These are phyloP conservation scores for Sweltsa coloradensis DNA, from an alignment of 1,140 invertebrate species.

Conservation along the genomic window DNA sequence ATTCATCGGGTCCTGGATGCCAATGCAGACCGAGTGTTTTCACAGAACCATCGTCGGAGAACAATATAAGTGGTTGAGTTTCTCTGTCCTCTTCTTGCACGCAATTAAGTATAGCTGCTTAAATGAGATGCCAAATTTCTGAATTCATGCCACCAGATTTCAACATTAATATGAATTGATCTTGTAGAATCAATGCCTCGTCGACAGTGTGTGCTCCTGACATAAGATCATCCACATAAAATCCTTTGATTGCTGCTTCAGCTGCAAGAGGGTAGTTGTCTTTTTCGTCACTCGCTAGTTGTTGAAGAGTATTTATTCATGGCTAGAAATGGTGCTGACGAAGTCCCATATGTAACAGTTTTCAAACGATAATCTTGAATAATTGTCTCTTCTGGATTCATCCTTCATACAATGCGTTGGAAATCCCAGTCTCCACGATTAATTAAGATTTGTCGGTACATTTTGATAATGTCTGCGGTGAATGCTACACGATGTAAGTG, in stretches of 20 bases:
- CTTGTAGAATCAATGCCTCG: not conserved
- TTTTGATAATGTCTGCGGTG: conserved; percentile 29
- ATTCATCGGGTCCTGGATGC: conserved; percentile 20
- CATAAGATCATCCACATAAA: conserved; percentile 34
- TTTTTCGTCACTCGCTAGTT: conserved; percentile 16
- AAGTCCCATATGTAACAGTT: conserved; percentile 21
- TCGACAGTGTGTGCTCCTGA: conserved; percentile 19
- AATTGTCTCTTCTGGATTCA: conserved; percentile 13
- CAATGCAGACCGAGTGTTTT: conserved; percentile 25
- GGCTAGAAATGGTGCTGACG: conserved; percentile 11
- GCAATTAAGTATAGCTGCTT: not conserved
- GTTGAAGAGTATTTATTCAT: conserved; percentile 6
- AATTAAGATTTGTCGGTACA: conserved; percentile 29
- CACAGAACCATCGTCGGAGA: conserved; percentile 14
- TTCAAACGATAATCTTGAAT: conserved; percentile 20
- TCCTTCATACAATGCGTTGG: conserved; percentile 32
- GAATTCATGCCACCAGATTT: not conserved
- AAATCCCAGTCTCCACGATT: conserved; percentile 22
- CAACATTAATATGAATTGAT: conserved; percentile 6
- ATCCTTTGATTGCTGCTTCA: conserved; percentile 24
- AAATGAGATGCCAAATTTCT: conserved; percentile 6
- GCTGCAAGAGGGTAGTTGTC: conserved; percentile 16
- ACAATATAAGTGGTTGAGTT: conserved; percentile 17
- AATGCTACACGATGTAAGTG: conserved; percentile 26
- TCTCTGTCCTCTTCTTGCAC: conserved; percentile 30